Evolutionary conservation across 35 echinoderm and acorn worm genomes (phyloP), one percentile per base, ranked within the genome.

Genomic region (Ophioderma brevispina): DNA sequence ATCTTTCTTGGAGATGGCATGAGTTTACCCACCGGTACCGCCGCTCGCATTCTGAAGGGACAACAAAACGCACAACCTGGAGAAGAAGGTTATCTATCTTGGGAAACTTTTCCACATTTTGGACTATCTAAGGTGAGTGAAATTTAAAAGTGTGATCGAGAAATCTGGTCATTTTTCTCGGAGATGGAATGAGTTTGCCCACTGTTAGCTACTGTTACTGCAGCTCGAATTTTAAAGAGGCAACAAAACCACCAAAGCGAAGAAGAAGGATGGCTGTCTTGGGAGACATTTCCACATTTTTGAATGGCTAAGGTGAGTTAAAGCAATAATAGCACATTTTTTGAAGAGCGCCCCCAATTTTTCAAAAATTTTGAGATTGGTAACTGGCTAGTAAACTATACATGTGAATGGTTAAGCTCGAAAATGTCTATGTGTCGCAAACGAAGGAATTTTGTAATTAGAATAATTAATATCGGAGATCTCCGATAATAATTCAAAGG

Each of bases 1-100:
- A 40, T 98, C 17, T 95, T 98, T 40, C 38, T 98, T 18, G 96
- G 96, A 11, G 96, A 98, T 78, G 93, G 96, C 0, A 92, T 95
- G 90, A 93, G 90, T 25, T 33, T 87, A 18, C 88, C 96, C 10
- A 98, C 96, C 4, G 84, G 89, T 33, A 95, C 96, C 23, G 92
- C 93, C 0, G 96, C 93, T 10, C 40, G 96, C 36, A 92, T 98
- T 35, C 83, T 86, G 43, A 92, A 92, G 36, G 96, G 96, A 21
- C 93, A 98, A 46, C 78, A 87, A 5, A 70, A 40, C 0, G 96
- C 93, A 30, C 36, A 90, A 23, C 82, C 76, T 21, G 93, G 93
- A 0, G 96, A 98, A 76, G 96, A 98, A 40, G 75, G 75, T 6
- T 81, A 82, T 10, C 87, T 98, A 0, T 82, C 79, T 0, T 95